Evolutionary conservation across 2,797 vertebrate species (phyloP).

Genomic region (Lacerta bilineata): DNA sequence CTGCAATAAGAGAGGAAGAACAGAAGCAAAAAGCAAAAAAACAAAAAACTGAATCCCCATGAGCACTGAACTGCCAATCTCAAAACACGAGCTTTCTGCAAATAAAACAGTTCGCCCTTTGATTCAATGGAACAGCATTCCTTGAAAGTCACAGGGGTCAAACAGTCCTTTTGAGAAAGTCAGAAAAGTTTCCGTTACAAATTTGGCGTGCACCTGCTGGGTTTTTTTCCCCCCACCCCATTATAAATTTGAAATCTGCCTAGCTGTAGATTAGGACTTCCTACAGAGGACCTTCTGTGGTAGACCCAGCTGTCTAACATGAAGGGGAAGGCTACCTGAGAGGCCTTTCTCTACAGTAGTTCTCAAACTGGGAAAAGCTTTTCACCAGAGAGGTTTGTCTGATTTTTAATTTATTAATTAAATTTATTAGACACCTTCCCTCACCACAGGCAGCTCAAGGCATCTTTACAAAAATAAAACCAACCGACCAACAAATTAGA

Average conservation of each 20-base stretch:
- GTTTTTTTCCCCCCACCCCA: too few relatives aligned
- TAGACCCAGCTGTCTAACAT: neutral
- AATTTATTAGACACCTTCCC: too few relatives aligned
- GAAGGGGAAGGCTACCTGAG: neutral
- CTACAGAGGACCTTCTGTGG: neutral
- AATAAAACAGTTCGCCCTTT: neutral
- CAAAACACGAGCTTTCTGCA: conserved; percentile 4
- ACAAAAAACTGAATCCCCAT: neutral
- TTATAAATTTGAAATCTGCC: too few relatives aligned
- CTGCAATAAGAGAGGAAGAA: conserved; percentile 21
- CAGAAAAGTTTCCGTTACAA: neutral
- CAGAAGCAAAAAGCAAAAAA: conserved; percentile 19
- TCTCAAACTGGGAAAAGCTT: neutral
- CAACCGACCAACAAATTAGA: too few relatives aligned
- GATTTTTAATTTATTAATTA: too few relatives aligned
- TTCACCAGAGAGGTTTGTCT: neutral
- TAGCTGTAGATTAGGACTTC: neutral
- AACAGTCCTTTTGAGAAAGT: neutral
- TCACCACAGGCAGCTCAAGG: too few relatives aligned
- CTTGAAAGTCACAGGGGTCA: conserved; percentile 7
- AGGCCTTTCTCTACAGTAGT: neutral
- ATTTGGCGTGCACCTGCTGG: neutral
- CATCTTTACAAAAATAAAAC: too few relatives aligned
- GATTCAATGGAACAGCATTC: neutral
- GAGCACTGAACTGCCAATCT: neutral